phyloP scores from a whole-genome alignment of 2,797 vertebrate species.

The Acanthurus lineatus region DNA sequence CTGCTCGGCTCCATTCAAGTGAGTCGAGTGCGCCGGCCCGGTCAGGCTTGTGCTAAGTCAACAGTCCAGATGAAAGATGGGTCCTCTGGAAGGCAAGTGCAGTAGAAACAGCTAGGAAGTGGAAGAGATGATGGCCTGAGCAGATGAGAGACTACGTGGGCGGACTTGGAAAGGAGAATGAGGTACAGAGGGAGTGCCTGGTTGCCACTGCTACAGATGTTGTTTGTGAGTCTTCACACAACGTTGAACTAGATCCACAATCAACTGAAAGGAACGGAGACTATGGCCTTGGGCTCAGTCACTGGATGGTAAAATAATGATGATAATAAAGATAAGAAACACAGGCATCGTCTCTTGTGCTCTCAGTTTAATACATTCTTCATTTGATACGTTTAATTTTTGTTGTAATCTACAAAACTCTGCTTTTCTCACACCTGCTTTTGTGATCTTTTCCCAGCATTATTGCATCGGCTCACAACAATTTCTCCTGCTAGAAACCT shows the following conservation, averaged over 20 bases:
- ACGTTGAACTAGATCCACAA: slow-evolving; percentile 37
- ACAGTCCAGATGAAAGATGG: slow-evolving; percentile 61
- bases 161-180: slow-evolving; percentile 66
- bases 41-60: slow-evolving; percentile 48
- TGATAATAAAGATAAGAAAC: slow-evolving; percentile 21
- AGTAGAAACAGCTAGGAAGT: slow-evolving; percentile 36
- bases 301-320: slow-evolving; percentile 33
- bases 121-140: slow-evolving; percentile 58
- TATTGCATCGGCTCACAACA: slow-evolving; percentile 3
- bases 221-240: slow-evolving; percentile 64
- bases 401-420: slow-evolving; percentile 11
- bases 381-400: slow-evolving; percentile 5
- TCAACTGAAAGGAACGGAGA: slow-evolving; percentile 26
- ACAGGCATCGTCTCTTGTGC: slow-evolving; percentile 1
- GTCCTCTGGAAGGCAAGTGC: slow-evolving; percentile 28
- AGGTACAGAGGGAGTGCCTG: slow-evolving; percentile 60
- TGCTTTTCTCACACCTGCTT: not conserved
- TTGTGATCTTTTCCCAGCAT: not conserved
- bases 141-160: slow-evolving; percentile 63
- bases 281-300: slow-evolving; percentile 25
- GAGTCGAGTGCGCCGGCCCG: slow-evolving; percentile 22
- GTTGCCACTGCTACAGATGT: slow-evolving; percentile 68
- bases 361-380: not conserved
- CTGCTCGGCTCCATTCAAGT: slow-evolving; percentile 52
- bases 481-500: not conserved